These are phyloP conservation scores for Prorops nasuta DNA, from an alignment of 1,140 invertebrate genomes.

Conservation along the genomic window DNA sequence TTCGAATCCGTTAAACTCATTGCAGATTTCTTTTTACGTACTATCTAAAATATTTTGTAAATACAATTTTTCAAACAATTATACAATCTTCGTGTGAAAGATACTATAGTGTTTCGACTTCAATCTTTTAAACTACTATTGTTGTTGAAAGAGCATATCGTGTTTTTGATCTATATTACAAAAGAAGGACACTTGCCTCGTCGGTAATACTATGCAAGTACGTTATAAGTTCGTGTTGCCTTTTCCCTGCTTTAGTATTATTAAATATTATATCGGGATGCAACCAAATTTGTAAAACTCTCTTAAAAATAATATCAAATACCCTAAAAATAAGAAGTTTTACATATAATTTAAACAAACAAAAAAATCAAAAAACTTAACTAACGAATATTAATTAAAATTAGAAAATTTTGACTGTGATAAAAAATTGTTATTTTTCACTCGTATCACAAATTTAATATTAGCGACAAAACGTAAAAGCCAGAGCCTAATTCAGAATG, in stretches of 20 bases:
- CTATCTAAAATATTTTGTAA: no score
- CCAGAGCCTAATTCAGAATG: background rate
- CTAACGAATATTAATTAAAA: background rate
- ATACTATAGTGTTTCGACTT: no score
- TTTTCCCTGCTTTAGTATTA: slow-evolving; percentile 45
- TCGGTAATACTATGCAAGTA: slow-evolving; percentile 63
- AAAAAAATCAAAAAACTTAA: background rate
- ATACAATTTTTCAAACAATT: no score
- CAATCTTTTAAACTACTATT: no score
- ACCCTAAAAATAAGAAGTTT: slow-evolving; percentile 34
- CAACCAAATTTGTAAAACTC: slow-evolving; percentile 59
- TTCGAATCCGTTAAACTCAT: no score
- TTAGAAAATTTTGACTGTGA: background rate
- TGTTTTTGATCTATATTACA: no score
- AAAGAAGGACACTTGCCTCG: slow-evolving; percentile 43
- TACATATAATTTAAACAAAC: no score
- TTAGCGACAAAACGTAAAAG: background rate
- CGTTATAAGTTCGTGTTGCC: slow-evolving; percentile 55
- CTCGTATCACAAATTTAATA: no score
- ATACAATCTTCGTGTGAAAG: no score
- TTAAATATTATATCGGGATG: slow-evolving; percentile 60
- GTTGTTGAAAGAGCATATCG: no score
- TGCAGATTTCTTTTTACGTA: no score
- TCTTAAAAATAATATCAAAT: slow-evolving; percentile 37
- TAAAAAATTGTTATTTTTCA: no score